Percentiles rank a stretch among this genome's conserved stretches.
These are phyloP conservation scores for Neotoxoptera formosana DNA, from an alignment of 1,140 invertebrate genomes.

Conservation along the genomic window DNA sequence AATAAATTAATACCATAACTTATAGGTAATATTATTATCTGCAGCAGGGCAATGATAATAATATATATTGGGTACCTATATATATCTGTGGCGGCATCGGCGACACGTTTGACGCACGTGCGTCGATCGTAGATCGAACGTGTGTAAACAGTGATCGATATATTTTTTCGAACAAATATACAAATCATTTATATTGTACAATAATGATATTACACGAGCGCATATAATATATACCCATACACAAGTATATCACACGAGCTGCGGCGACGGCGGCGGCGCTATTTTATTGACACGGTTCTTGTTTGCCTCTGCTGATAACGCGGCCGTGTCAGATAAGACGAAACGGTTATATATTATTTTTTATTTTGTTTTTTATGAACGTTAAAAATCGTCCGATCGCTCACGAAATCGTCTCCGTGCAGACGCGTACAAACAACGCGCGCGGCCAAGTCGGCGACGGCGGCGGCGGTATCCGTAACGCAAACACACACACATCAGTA, in stretches of 20 bases:
- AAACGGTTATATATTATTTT: neutral
- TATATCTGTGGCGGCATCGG: neutral
- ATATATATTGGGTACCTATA: no score
- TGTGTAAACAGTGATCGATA: constrained; percentile 53
- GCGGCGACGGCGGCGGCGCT: neutral
- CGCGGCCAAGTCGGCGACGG: neutral
- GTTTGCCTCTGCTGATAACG: constrained; percentile 37
- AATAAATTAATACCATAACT: no score
- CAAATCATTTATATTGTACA: neutral
- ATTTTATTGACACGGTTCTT: constrained; percentile 36
- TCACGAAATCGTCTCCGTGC: neutral
- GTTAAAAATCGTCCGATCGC: constrained; percentile 15
- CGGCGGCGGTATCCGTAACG: constrained; percentile 5
- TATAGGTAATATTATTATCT: no score
- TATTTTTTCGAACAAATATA: neutral
- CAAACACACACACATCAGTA: constrained; percentile 20
- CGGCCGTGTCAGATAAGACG: neutral
- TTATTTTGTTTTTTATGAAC: neutral
- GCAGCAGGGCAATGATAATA: no score
- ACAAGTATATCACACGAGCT: neutral
- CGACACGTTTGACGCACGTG: constrained; percentile 29
- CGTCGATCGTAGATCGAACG: constrained; percentile 7
- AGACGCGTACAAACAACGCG: neutral
- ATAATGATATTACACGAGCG: neutral
- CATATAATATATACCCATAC: neutral